phyloP scores from a whole-genome alignment of 2,113 vertebrate species.

The Prochilodus magdalenae region DNA sequence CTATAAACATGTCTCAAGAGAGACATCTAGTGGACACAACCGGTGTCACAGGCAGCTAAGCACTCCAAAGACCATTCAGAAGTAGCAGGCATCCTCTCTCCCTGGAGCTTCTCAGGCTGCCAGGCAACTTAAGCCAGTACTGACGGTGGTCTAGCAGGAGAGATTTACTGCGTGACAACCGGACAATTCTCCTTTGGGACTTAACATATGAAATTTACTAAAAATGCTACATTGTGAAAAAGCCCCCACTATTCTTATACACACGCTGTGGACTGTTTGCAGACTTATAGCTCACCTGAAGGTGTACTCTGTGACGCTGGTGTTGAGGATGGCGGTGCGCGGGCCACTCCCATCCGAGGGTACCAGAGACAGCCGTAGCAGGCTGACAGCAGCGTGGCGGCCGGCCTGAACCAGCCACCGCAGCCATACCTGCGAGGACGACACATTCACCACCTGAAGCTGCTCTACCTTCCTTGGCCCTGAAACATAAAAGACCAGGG shows the following conservation, averaged over 20 bases:
- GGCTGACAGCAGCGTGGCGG: conserved; percentile 81
- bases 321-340: conserved; percentile 82
- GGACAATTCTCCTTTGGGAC: too few relatives aligned
- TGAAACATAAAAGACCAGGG: conserved; percentile 55
- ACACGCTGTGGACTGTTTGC: neutral
- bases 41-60: conserved; percentile 1
- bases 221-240: neutral
- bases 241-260: neutral
- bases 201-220: neutral
- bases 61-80: neutral
- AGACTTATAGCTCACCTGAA: conserved; percentile 84
- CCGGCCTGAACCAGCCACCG: conserved; percentile 85
- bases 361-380: conserved; percentile 84
- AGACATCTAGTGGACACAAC: conserved; percentile 44
- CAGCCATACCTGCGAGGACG: conserved; percentile 85
- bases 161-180: too few relatives aligned
- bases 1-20: conserved; percentile 11
- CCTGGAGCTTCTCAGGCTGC: too few relatives aligned
- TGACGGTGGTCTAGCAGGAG: too few relatives aligned
- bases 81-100: neutral
- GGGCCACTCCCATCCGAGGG: conserved; percentile 74
- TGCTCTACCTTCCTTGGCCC: conserved; percentile 88
- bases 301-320: conserved; percentile 79
- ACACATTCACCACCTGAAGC: conserved; percentile 85
- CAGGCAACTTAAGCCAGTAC: too few relatives aligned